These are phyloP conservation scores for Zoanthus gigantus DNA, from an alignment of 92 coral and sea anemone species.

Conservation along the genomic window DNA sequence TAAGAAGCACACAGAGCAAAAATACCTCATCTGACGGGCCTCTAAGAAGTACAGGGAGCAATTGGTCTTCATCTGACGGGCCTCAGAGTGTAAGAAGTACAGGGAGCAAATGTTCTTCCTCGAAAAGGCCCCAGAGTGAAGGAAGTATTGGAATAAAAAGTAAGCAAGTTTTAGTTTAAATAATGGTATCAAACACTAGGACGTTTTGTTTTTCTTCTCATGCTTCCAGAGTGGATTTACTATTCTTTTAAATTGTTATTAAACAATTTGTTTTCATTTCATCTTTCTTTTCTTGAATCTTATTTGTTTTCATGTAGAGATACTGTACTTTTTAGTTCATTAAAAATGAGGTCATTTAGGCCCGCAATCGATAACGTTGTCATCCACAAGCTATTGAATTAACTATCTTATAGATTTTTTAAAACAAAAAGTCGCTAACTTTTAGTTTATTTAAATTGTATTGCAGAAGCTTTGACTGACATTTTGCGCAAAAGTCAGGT, in stretches of 20 bases:
- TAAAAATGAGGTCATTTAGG: background rate
- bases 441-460: background rate
- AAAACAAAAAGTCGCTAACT: background rate
- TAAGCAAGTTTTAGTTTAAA: too few relatives aligned
- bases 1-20: background rate
- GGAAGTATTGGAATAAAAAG: background rate
- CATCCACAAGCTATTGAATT: too few relatives aligned
- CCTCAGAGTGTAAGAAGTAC: background rate
- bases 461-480: constrained; percentile 9
- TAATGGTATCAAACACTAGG: too few relatives aligned
- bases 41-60: background rate
- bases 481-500: constrained; percentile 6
- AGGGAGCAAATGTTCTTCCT: background rate
- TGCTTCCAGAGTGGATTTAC: too few relatives aligned
- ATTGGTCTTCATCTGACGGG: background rate
- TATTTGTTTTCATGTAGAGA: too few relatives aligned
- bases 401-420: background rate
- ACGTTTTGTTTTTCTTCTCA: too few relatives aligned
- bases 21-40: background rate
- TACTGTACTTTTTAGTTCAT: too few relatives aligned
- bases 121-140: too few relatives aligned
- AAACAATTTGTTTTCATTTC: too few relatives aligned
- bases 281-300: too few relatives aligned
- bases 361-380: background rate
- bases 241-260: too few relatives aligned